A percentile compares a stretch with the other conserved stretches of the same genome.
phyloP scores from a whole-genome alignment of 1,140 invertebrate genomes.

The Copidosoma floridanum region DNA sequence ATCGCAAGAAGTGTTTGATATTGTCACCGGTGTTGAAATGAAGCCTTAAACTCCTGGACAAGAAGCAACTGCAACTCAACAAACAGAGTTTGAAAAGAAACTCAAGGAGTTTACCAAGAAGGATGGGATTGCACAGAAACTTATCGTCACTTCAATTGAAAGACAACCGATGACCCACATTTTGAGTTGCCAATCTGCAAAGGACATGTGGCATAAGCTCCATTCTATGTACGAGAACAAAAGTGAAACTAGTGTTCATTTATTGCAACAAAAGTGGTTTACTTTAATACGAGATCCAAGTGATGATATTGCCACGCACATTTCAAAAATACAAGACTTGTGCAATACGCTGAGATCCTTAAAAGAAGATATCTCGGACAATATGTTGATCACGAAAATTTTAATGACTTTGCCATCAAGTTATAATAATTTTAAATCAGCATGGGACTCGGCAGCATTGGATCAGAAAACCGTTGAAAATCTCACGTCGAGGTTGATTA shows the following conservation, averaged over 20 bases:
- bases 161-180: conserved; percentile 36
- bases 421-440: conserved; percentile 41
- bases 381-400: conserved; percentile 38
- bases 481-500: conserved; percentile 35
- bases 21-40: conserved; percentile 13
- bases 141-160: conserved; percentile 7
- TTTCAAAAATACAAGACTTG: conserved; percentile 30
- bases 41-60: conserved; percentile 21
- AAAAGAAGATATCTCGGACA: conserved; percentile 28
- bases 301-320: conserved; percentile 24
- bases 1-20: background rate
- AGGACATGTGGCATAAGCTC: conserved; percentile 42
- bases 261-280: conserved; percentile 37
- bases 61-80: too few species aligned
- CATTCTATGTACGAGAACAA: conserved; percentile 38
- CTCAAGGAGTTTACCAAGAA: background rate
- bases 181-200: conserved; percentile 38
- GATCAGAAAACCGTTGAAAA: conserved; percentile 37
- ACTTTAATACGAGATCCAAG: conserved; percentile 16
- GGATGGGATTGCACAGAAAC: background rate
- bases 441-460: conserved; percentile 38
- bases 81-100: background rate
- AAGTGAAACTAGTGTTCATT: conserved; percentile 33
- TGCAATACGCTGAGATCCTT: conserved; percentile 28
- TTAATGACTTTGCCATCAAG: conserved; percentile 33